Evolutionary conservation across 2,113 vertebrate genomes (phyloP).

Genomic region (Ginglymostoma cirratum): DNA sequence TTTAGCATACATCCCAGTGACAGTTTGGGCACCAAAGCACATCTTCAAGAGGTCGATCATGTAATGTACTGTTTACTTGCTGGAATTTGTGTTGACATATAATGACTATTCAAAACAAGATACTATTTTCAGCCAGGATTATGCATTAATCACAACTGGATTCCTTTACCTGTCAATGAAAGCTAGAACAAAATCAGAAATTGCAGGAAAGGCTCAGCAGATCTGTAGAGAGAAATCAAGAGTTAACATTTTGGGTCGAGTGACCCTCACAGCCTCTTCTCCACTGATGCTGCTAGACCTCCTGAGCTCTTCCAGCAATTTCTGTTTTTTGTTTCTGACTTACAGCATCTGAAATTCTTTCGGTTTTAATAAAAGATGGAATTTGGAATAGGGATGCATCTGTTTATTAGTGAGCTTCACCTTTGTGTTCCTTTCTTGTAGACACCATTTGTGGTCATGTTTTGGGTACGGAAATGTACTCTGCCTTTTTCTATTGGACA

Average conservation of each 20-base stretch:
- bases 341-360: too few relatives aligned
- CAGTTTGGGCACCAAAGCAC: neutral
- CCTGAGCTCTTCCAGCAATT: too few relatives aligned
- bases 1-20: neutral
- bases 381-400: neutral
- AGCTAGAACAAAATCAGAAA: neutral
- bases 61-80: neutral
- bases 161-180: neutral
- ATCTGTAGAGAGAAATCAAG: too few relatives aligned
- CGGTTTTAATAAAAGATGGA: neutral
- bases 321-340: too few relatives aligned
- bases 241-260: too few relatives aligned
- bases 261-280: too few relatives aligned
- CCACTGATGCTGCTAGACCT: too few relatives aligned
- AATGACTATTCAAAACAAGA: neutral
- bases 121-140: neutral
- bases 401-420: neutral
- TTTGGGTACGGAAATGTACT: neutral
- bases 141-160: neutral
- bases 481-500: neutral
- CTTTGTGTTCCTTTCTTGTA: neutral
- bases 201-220: too few relatives aligned
- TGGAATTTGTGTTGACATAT: too few relatives aligned
- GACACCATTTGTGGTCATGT: neutral
- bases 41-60: neutral